Evolutionary conservation across 2,113 vertebrate genomes (phyloP), one percentile per base, ranked within the genome.

Genomic region (Cinclus cinclus): DNA sequence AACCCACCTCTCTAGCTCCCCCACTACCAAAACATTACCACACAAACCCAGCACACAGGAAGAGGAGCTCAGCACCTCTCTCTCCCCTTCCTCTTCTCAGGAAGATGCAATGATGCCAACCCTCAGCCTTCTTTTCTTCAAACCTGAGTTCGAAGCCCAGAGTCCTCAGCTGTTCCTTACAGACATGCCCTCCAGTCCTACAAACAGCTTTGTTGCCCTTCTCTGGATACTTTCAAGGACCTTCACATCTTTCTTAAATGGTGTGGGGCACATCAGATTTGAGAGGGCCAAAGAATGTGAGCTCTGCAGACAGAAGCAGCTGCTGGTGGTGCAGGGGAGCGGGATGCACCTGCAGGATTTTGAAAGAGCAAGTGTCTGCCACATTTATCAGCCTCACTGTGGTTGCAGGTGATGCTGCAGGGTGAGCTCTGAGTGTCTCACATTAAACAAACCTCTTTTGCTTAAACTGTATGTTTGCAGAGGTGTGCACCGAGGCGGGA

Each of bases 401-500:
- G 41, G 18, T 37, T 94, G 42, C 64, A 82, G 50, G 49, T 55
- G 81, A 84, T 44, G 41, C 28, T 83, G 31, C 47, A 60, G 68
- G 49, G 44, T 78, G 79, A 83, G 10, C n/a, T 78, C 83, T 23
- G 58, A 78, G 15, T 27, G 25, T 41, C 31, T 84, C 28, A 58
- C 6, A 4, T 27, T 58, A 82, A 92, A 89, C 14, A 62, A 91
- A 33, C 5, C 31, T 47, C 50, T 83, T 93, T 56, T 2, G 1
- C 47, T 80, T 39, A 41, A 95, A 22, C 10, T 31, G 10, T 41
- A 5, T 0, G 0, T 41, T 60, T 79, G 52, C 46, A 59, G 59
- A 82, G 33, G 31, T 69, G n/a, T 46, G 60, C 1, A 0, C 44
- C 37, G 59, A 46, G 46, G 28, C 0, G 0, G 15, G 23, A 74